phyloP scores from a whole-genome alignment of 2,113 vertebrate species.

The Gallinago jamesoni region DNA sequence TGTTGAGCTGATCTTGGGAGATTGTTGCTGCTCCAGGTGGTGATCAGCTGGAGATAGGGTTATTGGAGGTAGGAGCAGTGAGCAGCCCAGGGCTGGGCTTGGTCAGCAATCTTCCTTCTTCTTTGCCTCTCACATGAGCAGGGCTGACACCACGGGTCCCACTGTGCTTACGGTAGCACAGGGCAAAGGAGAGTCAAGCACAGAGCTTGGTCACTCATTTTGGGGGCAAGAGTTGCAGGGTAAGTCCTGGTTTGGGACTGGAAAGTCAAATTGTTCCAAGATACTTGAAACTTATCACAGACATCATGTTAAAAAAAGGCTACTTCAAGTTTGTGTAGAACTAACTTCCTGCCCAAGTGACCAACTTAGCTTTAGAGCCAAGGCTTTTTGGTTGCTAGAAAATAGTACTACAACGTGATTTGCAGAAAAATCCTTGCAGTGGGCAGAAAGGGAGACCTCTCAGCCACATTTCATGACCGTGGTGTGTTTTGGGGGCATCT shows the following conservation, averaged over 20 bases:
- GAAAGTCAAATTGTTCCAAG: background rate
- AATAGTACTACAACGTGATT: rapidly evolving
- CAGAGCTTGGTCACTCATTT: background rate
- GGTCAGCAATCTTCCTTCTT: conserved; percentile 1
- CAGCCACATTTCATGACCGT: rapidly evolving
- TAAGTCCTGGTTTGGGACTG: background rate
- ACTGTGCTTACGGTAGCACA: background rate
- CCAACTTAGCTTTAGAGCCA: background rate
- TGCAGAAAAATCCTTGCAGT: background rate
- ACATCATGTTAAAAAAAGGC: background rate
- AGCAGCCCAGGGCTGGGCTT: background rate
- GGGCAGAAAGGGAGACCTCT: background rate
- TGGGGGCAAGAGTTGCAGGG: background rate
- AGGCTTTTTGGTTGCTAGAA: background rate
- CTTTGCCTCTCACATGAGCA: background rate
- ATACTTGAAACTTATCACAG: background rate
- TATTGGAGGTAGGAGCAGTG: background rate
- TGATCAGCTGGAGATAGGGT: rapidly evolving
- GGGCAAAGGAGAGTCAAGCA: background rate
- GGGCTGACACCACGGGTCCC: background rate
- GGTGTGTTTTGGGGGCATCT: background rate
- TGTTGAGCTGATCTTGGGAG: background rate
- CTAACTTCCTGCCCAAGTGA: background rate
- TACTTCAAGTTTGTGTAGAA: background rate
- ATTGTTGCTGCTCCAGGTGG: background rate